phyloP scores from a whole-genome alignment of 1,140 invertebrate species.

The Phocides pigmalion region DNA sequence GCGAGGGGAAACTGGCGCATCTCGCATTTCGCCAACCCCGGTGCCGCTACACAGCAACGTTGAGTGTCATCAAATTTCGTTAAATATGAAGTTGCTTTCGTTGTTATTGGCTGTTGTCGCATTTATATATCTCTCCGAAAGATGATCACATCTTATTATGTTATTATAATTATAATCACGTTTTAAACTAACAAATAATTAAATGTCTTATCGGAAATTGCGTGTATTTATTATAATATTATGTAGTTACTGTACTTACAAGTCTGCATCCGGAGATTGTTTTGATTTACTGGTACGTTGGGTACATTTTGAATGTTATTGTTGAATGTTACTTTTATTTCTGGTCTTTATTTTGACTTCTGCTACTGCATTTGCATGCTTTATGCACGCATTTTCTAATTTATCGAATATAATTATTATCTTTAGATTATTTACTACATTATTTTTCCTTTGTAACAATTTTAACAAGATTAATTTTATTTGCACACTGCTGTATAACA shows the following conservation, averaged over 20 bases:
- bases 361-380: slow-evolving; percentile 16
- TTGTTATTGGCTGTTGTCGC: slow-evolving; percentile 54
- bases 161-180: slow-evolving; percentile 12
- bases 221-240: slow-evolving; percentile 42
- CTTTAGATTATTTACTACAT: background rate
- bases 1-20: slow-evolving; percentile 85
- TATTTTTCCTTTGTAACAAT: background rate
- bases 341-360: slow-evolving; percentile 27
- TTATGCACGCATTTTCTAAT: slow-evolving; percentile 29
- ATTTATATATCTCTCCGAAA: slow-evolving; percentile 19
- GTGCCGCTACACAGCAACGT: slow-evolving; percentile 51
- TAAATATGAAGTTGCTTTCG: slow-evolving; percentile 9
- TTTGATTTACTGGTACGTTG: slow-evolving; percentile 65
- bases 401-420: background rate
- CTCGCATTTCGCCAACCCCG: slow-evolving; percentile 56
- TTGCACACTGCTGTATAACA: no score
- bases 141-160: slow-evolving; percentile 7
- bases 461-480: background rate
- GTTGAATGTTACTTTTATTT: slow-evolving; percentile 19
- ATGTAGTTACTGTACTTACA: slow-evolving; percentile 25
- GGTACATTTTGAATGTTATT: slow-evolving; percentile 72
- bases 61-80: slow-evolving; percentile 57
- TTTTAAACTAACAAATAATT: slow-evolving; percentile 48
- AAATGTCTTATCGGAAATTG: slow-evolving; percentile 47
- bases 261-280: slow-evolving; percentile 44